phyloP scores from a whole-genome alignment of 2,113 vertebrate genomes.

The Sciurus niger region DNA sequence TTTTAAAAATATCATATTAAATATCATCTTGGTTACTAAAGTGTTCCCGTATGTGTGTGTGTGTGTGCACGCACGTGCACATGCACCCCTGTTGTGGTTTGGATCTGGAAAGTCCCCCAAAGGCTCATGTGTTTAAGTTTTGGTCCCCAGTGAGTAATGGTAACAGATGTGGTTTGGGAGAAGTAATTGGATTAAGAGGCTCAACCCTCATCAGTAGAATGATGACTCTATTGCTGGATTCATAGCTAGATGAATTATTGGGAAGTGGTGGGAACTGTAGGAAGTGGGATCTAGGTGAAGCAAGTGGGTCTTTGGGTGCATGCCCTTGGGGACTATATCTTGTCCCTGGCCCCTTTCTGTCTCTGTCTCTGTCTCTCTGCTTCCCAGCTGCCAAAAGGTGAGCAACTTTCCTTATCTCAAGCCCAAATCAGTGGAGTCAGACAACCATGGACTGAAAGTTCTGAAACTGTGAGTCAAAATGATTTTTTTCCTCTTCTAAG shows the following conservation, averaged over 20 bases:
- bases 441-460: background rate
- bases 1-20: background rate
- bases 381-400: background rate
- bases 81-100: background rate
- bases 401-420: background rate
- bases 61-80: background rate
- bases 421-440: background rate
- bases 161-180: background rate
- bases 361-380: background rate
- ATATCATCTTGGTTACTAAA: background rate
- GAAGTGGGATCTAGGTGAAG: background rate
- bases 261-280: background rate
- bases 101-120: background rate
- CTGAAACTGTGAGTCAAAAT: background rate
- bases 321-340: background rate
- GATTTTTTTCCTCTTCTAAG: background rate
- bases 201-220: background rate
- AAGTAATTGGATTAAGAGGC: background rate
- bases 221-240: background rate
- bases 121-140: background rate
- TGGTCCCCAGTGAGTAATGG: background rate
- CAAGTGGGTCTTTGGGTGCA: background rate
- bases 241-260: background rate
- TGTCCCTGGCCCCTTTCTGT: background rate
- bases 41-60: background rate